These are phyloP conservation scores for Meteorus sp. DNA, from an alignment of 1,140 invertebrate genomes.

Conservation along the genomic window DNA sequence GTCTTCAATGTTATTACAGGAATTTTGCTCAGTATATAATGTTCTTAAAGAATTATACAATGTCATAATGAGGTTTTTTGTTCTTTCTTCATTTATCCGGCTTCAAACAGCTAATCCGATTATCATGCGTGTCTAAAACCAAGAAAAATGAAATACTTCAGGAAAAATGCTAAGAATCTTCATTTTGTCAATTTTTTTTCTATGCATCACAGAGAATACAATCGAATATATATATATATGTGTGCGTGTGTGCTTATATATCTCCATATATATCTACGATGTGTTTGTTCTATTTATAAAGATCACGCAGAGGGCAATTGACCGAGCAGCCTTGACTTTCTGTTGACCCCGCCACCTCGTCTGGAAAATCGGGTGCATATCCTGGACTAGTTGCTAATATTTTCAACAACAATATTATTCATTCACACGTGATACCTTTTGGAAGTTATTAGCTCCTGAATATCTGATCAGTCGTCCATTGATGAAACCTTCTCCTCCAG, in stretches of 20 bases:
- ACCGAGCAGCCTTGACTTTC: conserved; percentile 54
- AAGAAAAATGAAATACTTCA: neutral
- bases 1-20: too few species aligned
- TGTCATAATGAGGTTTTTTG: neutral
- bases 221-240: too few species aligned
- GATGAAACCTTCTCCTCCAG: too few species aligned
- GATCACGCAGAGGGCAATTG: conserved; percentile 43
- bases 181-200: too few species aligned
- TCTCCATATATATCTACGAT: too few species aligned
- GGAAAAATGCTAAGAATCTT: too few species aligned
- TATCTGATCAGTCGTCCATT: too few species aligned
- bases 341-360: conserved; percentile 36
- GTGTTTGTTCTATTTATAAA: too few species aligned
- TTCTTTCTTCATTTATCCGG: neutral
- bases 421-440: too few species aligned
- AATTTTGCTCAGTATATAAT: neutral
- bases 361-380: neutral
- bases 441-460: neutral
- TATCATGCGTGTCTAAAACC: neutral
- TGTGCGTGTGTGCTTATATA: neutral
- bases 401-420: too few species aligned
- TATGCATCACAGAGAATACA: too few species aligned
- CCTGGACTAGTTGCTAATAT: too few species aligned
- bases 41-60: neutral
- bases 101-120: neutral